Percentiles rank a stretch among this genome's conserved stretches.
Evolutionary conservation across 2,797 vertebrate genomes (phyloP).

Genomic region (Crypturellus tataupa): DNA sequence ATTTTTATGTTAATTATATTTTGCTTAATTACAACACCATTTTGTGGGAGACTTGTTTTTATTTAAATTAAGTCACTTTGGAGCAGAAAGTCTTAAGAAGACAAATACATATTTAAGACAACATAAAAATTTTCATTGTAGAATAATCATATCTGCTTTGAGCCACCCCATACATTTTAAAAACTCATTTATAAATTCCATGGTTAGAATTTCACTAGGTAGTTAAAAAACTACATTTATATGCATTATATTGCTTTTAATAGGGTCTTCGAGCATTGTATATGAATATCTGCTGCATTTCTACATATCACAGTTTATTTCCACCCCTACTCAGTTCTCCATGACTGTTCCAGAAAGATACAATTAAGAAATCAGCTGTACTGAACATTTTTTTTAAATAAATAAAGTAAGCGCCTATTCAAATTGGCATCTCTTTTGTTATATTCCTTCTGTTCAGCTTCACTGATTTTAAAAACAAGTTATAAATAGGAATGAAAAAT

Average conservation of each 20-base stretch:
- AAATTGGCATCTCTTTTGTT: neutral
- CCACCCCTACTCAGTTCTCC: neutral
- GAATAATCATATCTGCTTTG: neutral
- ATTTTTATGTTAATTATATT: neutral
- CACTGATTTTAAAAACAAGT: neutral
- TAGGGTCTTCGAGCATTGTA: neutral
- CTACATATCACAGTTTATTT: neutral
- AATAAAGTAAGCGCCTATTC: neutral
- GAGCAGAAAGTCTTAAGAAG: neutral
- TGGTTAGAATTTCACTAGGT: neutral
- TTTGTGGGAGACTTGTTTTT: neutral
- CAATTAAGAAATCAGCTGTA: constrained; percentile 1
- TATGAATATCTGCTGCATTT: neutral
- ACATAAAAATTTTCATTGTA: neutral
- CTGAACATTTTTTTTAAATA: neutral
- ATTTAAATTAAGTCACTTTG: neutral
- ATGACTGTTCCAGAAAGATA: neutral
- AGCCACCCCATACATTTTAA: neutral
- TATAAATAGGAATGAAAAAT: constrained; percentile 13
- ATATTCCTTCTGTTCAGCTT: neutral
- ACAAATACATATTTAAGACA: neutral
- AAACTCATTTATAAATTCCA: neutral
- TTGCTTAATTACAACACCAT: neutral
- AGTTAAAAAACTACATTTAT: neutral
- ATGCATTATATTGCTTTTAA: neutral